phyloP scores from a whole-genome alignment of 2,888 invertebrate genomes.

The Acronicta aceris region DNA sequence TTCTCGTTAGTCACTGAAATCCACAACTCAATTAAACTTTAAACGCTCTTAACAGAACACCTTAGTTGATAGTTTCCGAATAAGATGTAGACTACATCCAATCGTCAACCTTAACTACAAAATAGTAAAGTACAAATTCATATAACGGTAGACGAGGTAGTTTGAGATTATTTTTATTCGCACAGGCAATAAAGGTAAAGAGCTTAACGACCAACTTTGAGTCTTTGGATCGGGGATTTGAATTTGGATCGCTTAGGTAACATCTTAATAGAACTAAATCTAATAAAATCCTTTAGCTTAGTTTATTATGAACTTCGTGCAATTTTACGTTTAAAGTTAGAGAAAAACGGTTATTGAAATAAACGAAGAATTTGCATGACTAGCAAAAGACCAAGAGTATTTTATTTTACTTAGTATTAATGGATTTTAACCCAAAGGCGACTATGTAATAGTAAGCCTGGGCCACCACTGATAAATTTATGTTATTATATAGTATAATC shows the following conservation, averaged over 20 bases:
- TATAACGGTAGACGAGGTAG: not conserved
- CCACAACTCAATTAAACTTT: conserved; percentile 85
- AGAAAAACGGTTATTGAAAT: conserved; percentile 10
- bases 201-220: conserved; percentile 46
- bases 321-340: not conserved
- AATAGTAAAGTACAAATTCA: conserved; percentile 7
- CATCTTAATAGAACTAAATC: conserved; percentile 21
- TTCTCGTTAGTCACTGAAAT: conserved; percentile 77
- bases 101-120: not conserved
- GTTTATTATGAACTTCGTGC: conserved; percentile 15
- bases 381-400: no score
- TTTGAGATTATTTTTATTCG: conserved; percentile 45
- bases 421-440: no score
- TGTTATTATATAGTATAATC: no score
- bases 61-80: conserved; percentile 67
- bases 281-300: conserved; percentile 17
- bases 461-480: no score
- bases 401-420: no score
- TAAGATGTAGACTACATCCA: not conserved
- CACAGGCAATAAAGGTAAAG: conserved; percentile 43
- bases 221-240: conserved; percentile 29
- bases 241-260: conserved; percentile 27
- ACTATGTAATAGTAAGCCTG: no score
- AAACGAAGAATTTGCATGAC: not conserved
- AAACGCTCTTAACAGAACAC: conserved; percentile 74